Base-by-base conservation (phyloP, 1,140 invertebrate genomes). In the Pseudomyrmex dendroicus region DNA sequence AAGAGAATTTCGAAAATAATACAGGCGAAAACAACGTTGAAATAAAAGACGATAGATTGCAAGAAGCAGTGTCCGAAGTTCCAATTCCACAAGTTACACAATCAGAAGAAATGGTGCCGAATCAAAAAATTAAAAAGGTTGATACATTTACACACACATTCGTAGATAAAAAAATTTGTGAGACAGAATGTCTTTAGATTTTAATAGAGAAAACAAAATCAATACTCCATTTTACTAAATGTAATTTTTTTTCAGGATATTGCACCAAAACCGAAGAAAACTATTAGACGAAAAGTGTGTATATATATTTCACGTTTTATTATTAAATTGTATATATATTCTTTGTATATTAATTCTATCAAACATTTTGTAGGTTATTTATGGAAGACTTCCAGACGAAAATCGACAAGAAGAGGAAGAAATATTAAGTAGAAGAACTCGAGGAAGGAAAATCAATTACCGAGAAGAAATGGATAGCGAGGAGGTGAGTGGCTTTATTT, bases 391-490 rank as follows among this genome's bases (percentile, higher is more conserved):
- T 76, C 93, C 94, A 52, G 95, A 95, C 80, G 95, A 95, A 44
- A 94, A 93, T 76, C 80, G 76, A 67, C 84, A 80, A 17, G 85
- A 88, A 10, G 94, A 94, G 56, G 95, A 95, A 66, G 91, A 93
- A 73, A 92, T 92, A 22, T 86, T 94, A 54, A 89, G 94, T 7
- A 90, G 95, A 82, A 93, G 96, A 20, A 97, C 96, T 2, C 94
- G 96, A 64, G 96, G 96, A 1, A 95, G 96, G 46, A 96, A 96
- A 89, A 96, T 97, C 61, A 96, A 96, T 87, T 97, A 97, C 90
- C 94, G 96, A 54, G 96, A 97, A 93, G 95, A 95, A 84, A 94
- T 95, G 86, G 96, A 95, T 91, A 96, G 95, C 17, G 96, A 96
- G 89, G 96, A 96, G 92, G 96, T 96, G 20, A 48, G 62, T 22